Conservation (phyloP, 2,113 vertebrate species). For the Paralichthys olivaceus region DNA sequence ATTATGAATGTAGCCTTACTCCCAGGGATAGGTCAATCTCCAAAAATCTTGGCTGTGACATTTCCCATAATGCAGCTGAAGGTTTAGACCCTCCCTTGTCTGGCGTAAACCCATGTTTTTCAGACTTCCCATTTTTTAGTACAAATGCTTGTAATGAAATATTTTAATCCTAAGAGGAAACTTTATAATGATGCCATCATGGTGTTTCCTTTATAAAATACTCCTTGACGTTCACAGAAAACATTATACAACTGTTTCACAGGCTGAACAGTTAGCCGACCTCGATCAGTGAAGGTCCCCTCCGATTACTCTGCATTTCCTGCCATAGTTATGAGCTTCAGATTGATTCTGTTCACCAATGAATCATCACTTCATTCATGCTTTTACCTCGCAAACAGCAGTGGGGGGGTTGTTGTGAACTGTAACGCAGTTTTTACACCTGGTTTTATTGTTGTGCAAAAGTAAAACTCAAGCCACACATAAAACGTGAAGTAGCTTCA, state of each 20-base stretch:
- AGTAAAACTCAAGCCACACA: conserved; percentile 7
- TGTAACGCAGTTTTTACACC: not conserved
- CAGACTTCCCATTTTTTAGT: not conserved
- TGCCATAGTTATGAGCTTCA: conserved; percentile 1
- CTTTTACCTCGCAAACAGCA: not conserved
- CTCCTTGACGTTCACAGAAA: not conserved
- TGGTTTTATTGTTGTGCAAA: conserved; percentile 14
- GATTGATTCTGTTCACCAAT: conserved; percentile 28
- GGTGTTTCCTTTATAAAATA: not conserved
- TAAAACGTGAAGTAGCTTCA: conserved; percentile 3
- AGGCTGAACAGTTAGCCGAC: not conserved
- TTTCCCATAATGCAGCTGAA: conserved; percentile 14
- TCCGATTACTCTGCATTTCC: not conserved
- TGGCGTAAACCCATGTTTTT: not conserved
- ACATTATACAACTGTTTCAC: not conserved
- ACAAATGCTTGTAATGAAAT: not conserved
- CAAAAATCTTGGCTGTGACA: not conserved
- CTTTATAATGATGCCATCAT: not conserved
- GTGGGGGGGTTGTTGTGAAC: not conserved
- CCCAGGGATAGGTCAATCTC: not conserved
- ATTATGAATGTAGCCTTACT: too few species aligned
- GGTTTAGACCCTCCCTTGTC: not conserved
- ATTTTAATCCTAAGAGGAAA: not conserved
- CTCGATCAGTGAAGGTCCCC: conserved; percentile 23
- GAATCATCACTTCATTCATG: conserved; percentile 10